Base-by-base conservation (phyloP, 2,888 invertebrate genomes). In the Ormyrus pomaceus region DNA sequence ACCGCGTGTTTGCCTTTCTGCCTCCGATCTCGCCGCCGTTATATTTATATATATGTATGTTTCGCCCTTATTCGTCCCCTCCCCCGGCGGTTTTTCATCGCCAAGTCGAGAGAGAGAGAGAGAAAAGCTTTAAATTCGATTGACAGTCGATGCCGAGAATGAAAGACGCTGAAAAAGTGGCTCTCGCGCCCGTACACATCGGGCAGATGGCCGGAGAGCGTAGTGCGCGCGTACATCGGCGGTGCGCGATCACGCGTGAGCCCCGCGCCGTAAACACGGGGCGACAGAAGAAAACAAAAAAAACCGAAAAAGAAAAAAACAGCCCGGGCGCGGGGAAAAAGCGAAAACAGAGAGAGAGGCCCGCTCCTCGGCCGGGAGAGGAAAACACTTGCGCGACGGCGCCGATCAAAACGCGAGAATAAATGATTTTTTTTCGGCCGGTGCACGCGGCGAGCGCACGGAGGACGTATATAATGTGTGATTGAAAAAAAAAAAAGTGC, bases 171-270 rank as follows among this genome's bases (percentile, higher is more conserved):
- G 5, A 34, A 55, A 51, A 34, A 8, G 34, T 6, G 10, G 8
- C 51, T 53, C 45, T 19, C 19, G 19, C 19, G 11, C 34, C 13
- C 45, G 45, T 51, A 2, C 2, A 19, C 19, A 2, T 53, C 46
- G 46, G 50, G 59, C 78, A 87, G 87, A 87, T 87, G 87, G 85
- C 84, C 82, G 84, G 85, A 3, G 11, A 85, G 86, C 87, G 87
- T 87, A 85, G 84, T 83, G 86, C 86, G 86, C 87, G 86, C 87
- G 87, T 34, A 4, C 34, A 34, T 34, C 34, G 34, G 4, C 86
- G 82, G 82, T 75, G 81, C 70, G 82, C 84, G 83, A 74, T 83
- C 85, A 86, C 83, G 86, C 84, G 86, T 83, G 83, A 78, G 65
- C 72, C 55, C 82, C 81, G 82, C 34, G 56, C n/a, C 55, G 19